Evolutionary conservation across 2,113 vertebrate species (phyloP).

Genomic region (Grammomys dolichurus): DNA sequence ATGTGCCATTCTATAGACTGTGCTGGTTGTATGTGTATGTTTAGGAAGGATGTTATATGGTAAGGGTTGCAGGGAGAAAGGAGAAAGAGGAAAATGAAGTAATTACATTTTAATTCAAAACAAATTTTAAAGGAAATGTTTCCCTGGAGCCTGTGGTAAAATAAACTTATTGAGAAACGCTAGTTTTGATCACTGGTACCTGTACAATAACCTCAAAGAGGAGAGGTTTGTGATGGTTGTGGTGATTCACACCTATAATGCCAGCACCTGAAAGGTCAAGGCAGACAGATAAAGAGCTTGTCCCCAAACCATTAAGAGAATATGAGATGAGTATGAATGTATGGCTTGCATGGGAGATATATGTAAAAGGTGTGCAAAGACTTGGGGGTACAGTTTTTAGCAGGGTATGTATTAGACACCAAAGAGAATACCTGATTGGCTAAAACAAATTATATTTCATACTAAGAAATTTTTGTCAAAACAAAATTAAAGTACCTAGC

Average conservation of each 20-base stretch:
- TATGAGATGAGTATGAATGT: not conserved
- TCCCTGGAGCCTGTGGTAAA: conserved; percentile 36
- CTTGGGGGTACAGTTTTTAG: conserved; percentile 18
- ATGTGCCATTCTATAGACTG: not conserved
- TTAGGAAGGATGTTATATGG: not conserved
- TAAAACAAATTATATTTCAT: conserved; percentile 73
- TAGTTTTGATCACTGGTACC: conserved; percentile 57
- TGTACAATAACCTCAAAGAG: conserved; percentile 65
- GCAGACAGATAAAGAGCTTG: not conserved
- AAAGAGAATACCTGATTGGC: conserved; percentile 18
- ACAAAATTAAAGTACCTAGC: conserved; percentile 63
- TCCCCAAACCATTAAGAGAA: conserved; percentile 16
- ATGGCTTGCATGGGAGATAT: not conserved
- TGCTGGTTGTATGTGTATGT: not conserved
- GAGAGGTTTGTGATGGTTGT: not conserved
- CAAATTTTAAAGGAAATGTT: too few species aligned
- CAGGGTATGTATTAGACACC: conserved; percentile 7
- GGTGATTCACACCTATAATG: not conserved
- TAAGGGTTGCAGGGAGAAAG: not conserved
- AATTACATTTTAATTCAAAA: not conserved
- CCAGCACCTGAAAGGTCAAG: not conserved
- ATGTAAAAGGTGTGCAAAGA: conserved; percentile 42
- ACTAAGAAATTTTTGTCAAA: conserved; percentile 53
- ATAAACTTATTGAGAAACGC: conserved; percentile 40
- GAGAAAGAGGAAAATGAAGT: not conserved